These are phyloP conservation scores for Sorex araneus DNA, from an alignment of 2,113 vertebrate genomes.

Conservation along the genomic window DNA sequence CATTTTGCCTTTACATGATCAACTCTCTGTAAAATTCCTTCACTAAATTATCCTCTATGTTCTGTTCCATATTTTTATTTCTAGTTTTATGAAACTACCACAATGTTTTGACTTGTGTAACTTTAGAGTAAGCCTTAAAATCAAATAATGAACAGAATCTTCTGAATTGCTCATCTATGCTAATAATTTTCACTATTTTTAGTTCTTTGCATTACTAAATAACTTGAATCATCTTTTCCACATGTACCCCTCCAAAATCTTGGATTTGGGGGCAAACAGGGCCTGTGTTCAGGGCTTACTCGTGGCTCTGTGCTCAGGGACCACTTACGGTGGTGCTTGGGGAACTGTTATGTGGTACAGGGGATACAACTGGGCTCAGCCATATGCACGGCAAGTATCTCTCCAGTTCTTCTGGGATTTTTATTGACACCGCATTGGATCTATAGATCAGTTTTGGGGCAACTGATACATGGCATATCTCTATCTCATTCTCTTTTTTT, in stretches of 20 bases:
- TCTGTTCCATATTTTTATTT: constrained; percentile 17
- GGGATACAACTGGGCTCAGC: too few species aligned
- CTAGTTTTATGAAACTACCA: background rate
- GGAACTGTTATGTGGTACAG: too few species aligned
- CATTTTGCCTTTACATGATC: background rate
- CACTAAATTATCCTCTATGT: background rate
- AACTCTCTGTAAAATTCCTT: background rate
- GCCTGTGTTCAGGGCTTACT: too few species aligned
- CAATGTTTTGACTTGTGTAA: constrained; percentile 32
- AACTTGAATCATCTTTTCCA: constrained; percentile 23
- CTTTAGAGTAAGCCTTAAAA: constrained; percentile 48
- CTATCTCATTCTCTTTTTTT: too few species aligned
- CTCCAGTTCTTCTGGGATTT: background rate
- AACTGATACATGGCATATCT: too few species aligned
- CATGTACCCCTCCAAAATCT: background rate
- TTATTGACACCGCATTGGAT: constrained; percentile 14
- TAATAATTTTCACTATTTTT: constrained; percentile 28
- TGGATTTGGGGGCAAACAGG: too few species aligned
- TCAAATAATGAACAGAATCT: background rate
- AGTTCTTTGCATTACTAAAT: constrained; percentile 57
- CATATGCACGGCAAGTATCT: too few species aligned
- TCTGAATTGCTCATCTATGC: constrained; percentile 19
- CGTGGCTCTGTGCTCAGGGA: too few species aligned
- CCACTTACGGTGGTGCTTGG: too few species aligned
- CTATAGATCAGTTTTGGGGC: background rate